Evolutionary conservation across 1,140 invertebrate genomes (phyloP).

Genomic region (Venustaconcha ellipsiformis): DNA sequence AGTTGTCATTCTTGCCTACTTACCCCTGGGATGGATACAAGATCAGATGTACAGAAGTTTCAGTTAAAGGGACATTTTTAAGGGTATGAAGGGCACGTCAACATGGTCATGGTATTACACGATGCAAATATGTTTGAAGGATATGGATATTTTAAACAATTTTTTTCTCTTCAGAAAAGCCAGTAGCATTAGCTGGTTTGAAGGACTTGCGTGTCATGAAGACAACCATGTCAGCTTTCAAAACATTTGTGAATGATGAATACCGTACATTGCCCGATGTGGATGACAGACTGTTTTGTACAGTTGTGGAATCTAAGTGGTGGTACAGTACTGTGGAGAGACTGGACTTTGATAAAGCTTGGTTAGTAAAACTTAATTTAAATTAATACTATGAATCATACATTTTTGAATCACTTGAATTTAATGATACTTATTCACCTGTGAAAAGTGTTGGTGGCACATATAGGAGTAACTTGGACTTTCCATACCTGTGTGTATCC

Average conservation of each 20-base stretch:
- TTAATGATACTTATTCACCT: no score
- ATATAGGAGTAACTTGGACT: no score
- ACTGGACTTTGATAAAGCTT: constrained; percentile 30
- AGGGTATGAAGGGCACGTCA: no score
- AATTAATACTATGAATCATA: no score
- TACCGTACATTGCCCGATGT: constrained; percentile 80
- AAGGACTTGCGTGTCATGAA: constrained; percentile 78
- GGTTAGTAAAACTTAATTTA: constrained; percentile 1
- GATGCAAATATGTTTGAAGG: not conserved
- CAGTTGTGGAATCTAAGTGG: constrained; percentile 80
- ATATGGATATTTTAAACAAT: not conserved
- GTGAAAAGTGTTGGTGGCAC: no score
- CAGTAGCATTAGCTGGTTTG: constrained; percentile 56
- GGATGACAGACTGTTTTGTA: constrained; percentile 79
- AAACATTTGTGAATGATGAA: constrained; percentile 81
- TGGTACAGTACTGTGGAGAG: constrained; percentile 74
- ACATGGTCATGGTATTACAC: no score
- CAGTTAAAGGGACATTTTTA: no score
- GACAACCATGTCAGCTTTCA: constrained; percentile 83
- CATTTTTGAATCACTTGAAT: no score
- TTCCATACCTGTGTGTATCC: no score
- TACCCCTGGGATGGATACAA: no score
- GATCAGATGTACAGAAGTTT: no score
- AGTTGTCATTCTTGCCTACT: no score
- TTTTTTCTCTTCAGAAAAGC: constrained; percentile 19